Evolutionary conservation across 2,113 vertebrate genomes (phyloP).

Genomic region (Apistogramma diplotaenia): DNA sequence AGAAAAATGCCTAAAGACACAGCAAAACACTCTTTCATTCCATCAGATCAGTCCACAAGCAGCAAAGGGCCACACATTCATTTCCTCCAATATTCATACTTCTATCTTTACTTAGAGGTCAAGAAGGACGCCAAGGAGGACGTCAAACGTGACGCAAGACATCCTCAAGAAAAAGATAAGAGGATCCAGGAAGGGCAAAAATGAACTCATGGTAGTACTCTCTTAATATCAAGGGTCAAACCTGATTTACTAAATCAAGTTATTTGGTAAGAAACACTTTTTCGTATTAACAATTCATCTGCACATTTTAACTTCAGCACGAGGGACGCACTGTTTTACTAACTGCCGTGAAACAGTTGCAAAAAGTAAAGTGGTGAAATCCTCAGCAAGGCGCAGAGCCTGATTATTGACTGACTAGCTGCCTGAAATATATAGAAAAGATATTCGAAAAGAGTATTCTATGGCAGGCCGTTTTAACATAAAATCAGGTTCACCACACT

Average conservation of each 20-base stretch:
- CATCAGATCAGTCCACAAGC: not conserved
- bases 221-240: not conserved
- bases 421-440: not conserved
- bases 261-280: too few relatives aligned
- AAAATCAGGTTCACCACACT: too few relatives aligned
- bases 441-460: too few relatives aligned
- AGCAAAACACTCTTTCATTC: not conserved
- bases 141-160: not conserved
- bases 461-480: too few relatives aligned
- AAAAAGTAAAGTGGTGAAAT: too few relatives aligned
- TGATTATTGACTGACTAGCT: not conserved
- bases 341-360: too few relatives aligned
- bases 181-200: not conserved
- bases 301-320: too few relatives aligned
- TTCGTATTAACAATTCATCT: too few relatives aligned
- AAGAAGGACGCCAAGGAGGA: not conserved
- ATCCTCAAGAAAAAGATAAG: constrained; percentile 2
- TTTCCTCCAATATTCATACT: not conserved
- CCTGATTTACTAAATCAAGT: too few relatives aligned
- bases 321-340: too few relatives aligned
- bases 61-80: not conserved
- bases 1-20: not conserved
- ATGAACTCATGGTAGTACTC: not conserved
- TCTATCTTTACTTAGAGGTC: not conserved
- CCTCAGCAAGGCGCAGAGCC: too few relatives aligned